Base-by-base conservation (phyloP, 2,888 invertebrate species). In the Nasonovia ribisnigri region DNA sequence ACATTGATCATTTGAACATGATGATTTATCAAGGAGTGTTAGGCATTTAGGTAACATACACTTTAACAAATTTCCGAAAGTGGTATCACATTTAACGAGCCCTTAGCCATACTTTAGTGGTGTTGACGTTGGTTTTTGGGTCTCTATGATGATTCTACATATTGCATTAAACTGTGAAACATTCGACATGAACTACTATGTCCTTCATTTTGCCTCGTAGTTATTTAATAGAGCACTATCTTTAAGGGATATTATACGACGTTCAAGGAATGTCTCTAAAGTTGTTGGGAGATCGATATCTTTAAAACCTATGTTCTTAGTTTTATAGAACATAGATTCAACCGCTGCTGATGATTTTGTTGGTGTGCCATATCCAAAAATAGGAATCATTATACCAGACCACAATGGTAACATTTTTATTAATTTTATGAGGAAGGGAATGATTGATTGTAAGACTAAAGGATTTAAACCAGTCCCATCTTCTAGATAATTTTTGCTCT, bases 321-420 rank as follows among this genome's bases (percentile, higher is more conserved):
- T 54, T 24, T 54, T 54, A 54, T 54, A 24, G 24, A 84, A 84
- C 20, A 84, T 84, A 42, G 42, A 84, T 42, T 84, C 84, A 42
- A 84, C 84, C 36, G 84, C 36, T 42, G 84, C 84, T 42, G 42
- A 84, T 24, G 84, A 84, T 42, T 36, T 84, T 84, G 84, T 84
- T 84, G 36, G 24, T 36, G 36, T 42, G 36, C 84, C 84, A 36
- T 84, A 84, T 84, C 42, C 24, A 84, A 84, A 84, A 42, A 84
- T 84, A 42, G 84, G 84, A 24, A 84, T 5, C 36, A 84, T 84
- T 42, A 84, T 42, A 84, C 42, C 84, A 84, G 84, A 42, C 42
- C 42, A 84, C 24, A 84, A 84, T 84, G 84, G 84, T 84, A 84
- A 84, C 42, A 42, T 42, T 84, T 84, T 84, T 84, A 84, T 84